A percentile compares a stretch with the other conserved stretches of the same genome.
Evolutionary conservation across 1,140 invertebrate species (phyloP).

Genomic region (Neodiprion fabricii): DNA sequence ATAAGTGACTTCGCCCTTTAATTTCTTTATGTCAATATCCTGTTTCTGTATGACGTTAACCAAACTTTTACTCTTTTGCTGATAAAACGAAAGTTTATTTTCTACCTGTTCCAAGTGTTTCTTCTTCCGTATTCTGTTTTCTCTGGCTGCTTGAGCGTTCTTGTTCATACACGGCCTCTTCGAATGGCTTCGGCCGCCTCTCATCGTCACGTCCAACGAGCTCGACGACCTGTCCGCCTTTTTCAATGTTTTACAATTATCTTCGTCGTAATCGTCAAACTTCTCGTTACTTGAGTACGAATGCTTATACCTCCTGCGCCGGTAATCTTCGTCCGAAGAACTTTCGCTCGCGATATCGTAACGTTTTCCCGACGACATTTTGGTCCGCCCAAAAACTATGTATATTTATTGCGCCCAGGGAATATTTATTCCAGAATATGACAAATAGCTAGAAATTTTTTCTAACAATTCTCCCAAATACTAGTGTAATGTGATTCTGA

Average conservation of each 20-base stretch:
- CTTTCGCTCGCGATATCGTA: not conserved
- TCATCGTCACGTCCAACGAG: not conserved
- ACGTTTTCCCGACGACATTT: not conserved
- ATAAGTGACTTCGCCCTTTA: constrained; percentile 62
- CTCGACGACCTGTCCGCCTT: not conserved
- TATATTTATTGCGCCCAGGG: too few species aligned
- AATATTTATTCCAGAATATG: too few species aligned
- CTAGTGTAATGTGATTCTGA: not conserved
- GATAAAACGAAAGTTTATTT: constrained; percentile 54
- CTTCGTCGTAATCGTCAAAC: not conserved
- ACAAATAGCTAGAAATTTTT: too few species aligned
- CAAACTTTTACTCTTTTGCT: constrained; percentile 60
- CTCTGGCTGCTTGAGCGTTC: constrained; percentile 67
- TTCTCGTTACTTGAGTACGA: not conserved
- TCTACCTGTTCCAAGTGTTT: constrained; percentile 64
- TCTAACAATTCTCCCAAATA: too few species aligned
- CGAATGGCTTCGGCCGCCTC: constrained; percentile 45
- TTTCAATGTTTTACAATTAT: not conserved
- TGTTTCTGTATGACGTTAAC: constrained; percentile 58
- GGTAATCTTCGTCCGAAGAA: not conserved
- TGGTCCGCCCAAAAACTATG: too few species aligned
- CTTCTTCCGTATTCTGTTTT: constrained; percentile 67
- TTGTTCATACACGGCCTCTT: constrained; percentile 52
- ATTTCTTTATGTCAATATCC: constrained; percentile 51
- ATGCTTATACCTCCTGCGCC: not conserved